Conservation (phyloP, 2,888 invertebrate species). For the Plagodis dolabraria region DNA sequence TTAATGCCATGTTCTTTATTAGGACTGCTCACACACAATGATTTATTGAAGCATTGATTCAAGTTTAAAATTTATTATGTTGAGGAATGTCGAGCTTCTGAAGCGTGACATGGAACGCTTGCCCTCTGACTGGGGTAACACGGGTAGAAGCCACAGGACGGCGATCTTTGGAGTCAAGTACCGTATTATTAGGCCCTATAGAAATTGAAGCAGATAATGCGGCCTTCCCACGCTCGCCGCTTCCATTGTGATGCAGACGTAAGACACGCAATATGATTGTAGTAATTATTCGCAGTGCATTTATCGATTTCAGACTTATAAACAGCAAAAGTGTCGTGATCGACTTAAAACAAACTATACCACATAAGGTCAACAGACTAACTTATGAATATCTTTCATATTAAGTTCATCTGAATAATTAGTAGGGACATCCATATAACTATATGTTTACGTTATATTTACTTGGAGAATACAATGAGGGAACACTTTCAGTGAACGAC, state of each 20-base stretch:
- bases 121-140: conserved; percentile 17
- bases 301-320: conserved; percentile 15
- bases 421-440: too few relatives aligned
- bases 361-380: too few relatives aligned
- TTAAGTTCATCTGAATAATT: too few relatives aligned
- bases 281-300: conserved; percentile 20
- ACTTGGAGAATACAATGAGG: too few relatives aligned
- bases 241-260: conserved; percentile 40
- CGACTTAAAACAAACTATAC: too few relatives aligned
- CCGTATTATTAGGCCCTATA: conserved; percentile 47
- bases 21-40: neutral
- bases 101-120: conserved; percentile 27
- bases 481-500: too few relatives aligned
- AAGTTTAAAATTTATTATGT: conserved; percentile 13
- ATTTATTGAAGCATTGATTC: conserved; percentile 13
- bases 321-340: conserved; percentile 5
- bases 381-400: too few relatives aligned
- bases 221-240: conserved; percentile 59
- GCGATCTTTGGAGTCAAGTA: conserved; percentile 42
- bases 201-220: conserved; percentile 53
- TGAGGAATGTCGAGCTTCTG: conserved; percentile 18
- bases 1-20: conserved; percentile 8
- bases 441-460: too few relatives aligned
- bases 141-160: conserved; percentile 27
- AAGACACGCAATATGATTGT: conserved; percentile 40